Evolutionary conservation across 2,797 vertebrate species (phyloP).

Genomic region (Enteromius paludinosus): DNA sequence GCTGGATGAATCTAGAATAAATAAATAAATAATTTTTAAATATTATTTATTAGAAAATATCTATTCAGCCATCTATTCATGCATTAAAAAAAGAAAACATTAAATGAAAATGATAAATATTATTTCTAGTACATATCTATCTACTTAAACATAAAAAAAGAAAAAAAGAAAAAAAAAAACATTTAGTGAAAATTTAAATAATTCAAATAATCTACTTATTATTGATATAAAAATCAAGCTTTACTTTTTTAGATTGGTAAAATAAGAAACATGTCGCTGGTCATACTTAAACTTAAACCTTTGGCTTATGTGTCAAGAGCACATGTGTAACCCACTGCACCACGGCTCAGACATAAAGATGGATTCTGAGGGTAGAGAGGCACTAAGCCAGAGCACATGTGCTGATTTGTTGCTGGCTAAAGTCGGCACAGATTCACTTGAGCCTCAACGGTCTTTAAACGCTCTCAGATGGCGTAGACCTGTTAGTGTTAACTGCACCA

Average conservation of each 20-base stretch:
- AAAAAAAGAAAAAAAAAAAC: background rate
- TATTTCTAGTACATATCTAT: background rate
- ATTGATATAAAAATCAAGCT: background rate
- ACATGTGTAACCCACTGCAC: constrained; percentile 11
- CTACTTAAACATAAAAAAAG: background rate
- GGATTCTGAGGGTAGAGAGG: constrained; percentile 25
- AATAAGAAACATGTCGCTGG: background rate
- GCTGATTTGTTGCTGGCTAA: constrained; percentile 46
- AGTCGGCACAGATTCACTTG: constrained; percentile 51
- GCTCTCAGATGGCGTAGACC: constrained; percentile 63
- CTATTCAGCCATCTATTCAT: background rate
- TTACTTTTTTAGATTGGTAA: constrained; percentile 12
- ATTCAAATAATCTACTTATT: no score
- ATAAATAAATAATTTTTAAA: no score
- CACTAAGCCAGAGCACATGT: constrained; percentile 46
- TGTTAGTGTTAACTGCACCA: constrained; percentile 64
- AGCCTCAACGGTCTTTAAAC: constrained; percentile 55
- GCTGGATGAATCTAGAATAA: no score
- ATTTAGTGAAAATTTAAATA: background rate
- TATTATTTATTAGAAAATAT: background rate
- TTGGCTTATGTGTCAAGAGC: background rate
- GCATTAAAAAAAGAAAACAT: background rate
- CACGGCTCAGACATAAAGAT: constrained; percentile 5
- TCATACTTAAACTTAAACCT: background rate
- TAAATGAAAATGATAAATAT: background rate